Percentiles rank a stretch among this genome's conserved stretches.
Conservation (phyloP, 2,113 vertebrate genomes). For the Dermatemys mawii region DNA sequence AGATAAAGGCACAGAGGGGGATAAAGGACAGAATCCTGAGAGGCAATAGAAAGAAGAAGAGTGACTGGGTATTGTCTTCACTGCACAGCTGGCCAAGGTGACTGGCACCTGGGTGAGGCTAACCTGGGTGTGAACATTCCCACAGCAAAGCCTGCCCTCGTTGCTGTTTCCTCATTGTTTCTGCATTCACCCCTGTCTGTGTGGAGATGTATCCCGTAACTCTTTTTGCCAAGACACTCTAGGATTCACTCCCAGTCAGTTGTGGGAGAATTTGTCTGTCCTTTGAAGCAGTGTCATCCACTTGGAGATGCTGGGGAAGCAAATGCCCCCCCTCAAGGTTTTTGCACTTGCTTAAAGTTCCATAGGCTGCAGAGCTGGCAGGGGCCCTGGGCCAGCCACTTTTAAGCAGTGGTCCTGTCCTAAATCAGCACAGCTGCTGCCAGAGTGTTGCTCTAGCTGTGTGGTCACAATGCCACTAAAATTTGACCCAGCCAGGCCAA, state of each 20-base stretch:
- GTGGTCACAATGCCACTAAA: no score
- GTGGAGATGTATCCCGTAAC: rapidly evolving
- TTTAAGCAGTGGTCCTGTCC: no score
- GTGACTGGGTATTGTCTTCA: background rate
- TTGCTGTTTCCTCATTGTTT: background rate
- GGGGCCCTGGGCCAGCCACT: no score
- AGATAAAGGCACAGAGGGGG: background rate
- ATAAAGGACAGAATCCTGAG: background rate
- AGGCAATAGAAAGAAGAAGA: background rate
- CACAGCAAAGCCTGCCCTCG: background rate
- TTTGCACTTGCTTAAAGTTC: no score
- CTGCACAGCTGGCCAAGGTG: background rate
- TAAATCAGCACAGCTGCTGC: no score
- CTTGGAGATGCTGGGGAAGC: no score
- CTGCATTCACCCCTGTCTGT: background rate
- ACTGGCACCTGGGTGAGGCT: background rate
- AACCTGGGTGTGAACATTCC: background rate
- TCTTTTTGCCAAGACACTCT: background rate
- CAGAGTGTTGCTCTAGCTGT: no score
- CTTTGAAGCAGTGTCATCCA: background rate
- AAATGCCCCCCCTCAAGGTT: no score
- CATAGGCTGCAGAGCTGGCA: no score
- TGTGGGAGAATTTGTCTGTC: background rate
- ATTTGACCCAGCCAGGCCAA: no score
- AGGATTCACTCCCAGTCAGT: background rate